phyloP scores from a whole-genome alignment of 2,888 invertebrate species.

The Brenthis ino region DNA sequence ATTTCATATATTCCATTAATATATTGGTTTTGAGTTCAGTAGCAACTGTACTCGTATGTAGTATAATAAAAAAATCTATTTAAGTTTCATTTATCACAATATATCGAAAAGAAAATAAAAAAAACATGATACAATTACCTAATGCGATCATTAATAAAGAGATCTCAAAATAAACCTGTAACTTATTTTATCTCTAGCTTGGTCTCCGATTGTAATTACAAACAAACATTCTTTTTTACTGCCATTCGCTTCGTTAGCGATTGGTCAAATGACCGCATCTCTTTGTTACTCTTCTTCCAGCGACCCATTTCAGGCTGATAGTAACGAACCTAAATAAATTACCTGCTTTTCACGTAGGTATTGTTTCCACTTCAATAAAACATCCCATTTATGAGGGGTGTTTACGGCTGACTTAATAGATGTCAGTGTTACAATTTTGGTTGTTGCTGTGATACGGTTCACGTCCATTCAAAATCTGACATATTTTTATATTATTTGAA shows the following conservation, averaged over 20 bases:
- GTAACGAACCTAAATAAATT: conserved; percentile 55
- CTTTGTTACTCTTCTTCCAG: conserved; percentile 51
- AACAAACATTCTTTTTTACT: conserved; percentile 28
- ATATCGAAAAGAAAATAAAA: too few relatives aligned
- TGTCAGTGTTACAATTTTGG: conserved; percentile 3
- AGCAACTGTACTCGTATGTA: too few relatives aligned
- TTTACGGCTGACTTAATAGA: conserved; percentile 21
- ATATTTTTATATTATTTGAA: neutral
- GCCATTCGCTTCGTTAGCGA: conserved; percentile 44
- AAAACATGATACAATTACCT: too few relatives aligned
- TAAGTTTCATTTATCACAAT: too few relatives aligned
- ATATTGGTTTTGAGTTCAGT: too few relatives aligned
- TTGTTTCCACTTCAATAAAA: conserved; percentile 35
- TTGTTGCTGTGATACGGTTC: conserved; percentile 5
- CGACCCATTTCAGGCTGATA: conserved; percentile 48
- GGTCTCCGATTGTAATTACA: conserved; percentile 27
- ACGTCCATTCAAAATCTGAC: neutral
- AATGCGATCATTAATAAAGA: neutral
- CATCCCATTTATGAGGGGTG: conserved; percentile 17
- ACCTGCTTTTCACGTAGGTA: conserved; percentile 36
- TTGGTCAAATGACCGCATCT: conserved; percentile 44
- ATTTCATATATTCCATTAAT: too few relatives aligned
- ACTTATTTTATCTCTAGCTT: neutral
- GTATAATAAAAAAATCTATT: too few relatives aligned
- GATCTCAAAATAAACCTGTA: neutral